Evolutionary conservation across 2,797 vertebrate genomes (phyloP).

Genomic region (Merluccius polli): DNA sequence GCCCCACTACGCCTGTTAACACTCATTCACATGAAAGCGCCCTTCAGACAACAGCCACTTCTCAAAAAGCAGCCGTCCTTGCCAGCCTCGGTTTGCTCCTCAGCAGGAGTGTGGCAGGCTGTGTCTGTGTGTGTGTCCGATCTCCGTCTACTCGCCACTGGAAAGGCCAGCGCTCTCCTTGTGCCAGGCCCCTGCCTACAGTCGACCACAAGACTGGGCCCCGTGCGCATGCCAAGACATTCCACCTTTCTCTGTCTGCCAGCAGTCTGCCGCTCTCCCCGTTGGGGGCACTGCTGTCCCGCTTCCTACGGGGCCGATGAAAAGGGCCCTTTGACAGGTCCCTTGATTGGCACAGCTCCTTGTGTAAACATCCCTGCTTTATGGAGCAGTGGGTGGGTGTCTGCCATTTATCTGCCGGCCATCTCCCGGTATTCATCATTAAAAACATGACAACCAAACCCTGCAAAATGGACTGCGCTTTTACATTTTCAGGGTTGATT

Average conservation of each 20-base stretch:
- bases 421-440: background rate
- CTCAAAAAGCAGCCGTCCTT: constrained; percentile 60
- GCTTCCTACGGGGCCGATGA: constrained; percentile 61
- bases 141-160: constrained; percentile 49
- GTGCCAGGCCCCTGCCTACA: constrained; percentile 57
- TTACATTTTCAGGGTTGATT: background rate
- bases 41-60: constrained; percentile 65
- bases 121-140: constrained; percentile 25
- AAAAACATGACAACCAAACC: no score
- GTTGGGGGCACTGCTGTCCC: constrained; percentile 56
- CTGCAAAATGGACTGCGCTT: background rate
- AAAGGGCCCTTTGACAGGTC: constrained; percentile 70
- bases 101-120: constrained; percentile 59
- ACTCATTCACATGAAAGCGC: constrained; percentile 65
- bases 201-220: constrained; percentile 55
- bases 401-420: background rate
- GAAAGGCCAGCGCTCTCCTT: constrained; percentile 50
- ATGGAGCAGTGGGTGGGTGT: background rate
- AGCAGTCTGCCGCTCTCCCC: constrained; percentile 64
- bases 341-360: constrained; percentile 58
- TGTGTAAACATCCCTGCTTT: background rate
- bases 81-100: constrained; percentile 64
- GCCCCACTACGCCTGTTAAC: constrained; percentile 64
- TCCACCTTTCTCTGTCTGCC: constrained; percentile 65
- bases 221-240: constrained; percentile 51